These are phyloP conservation scores for Trachelus iudaicus DNA, from an alignment of 2,888 invertebrate genomes.

Conservation along the genomic window DNA sequence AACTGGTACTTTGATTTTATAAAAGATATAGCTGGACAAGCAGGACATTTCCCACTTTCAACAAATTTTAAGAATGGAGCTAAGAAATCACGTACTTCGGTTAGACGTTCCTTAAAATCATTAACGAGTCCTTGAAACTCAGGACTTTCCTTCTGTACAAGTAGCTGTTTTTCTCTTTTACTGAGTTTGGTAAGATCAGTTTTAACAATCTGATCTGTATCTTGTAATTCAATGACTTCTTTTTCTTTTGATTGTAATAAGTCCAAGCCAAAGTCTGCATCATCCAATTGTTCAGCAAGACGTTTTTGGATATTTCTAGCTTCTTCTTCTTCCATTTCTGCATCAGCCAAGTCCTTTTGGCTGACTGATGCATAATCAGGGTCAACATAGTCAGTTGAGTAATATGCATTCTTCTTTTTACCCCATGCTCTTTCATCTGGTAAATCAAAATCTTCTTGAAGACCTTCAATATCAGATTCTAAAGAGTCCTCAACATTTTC, in stretches of 20 bases:
- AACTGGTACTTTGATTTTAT: conserved; percentile 77
- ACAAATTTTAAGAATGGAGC: conserved; percentile 76
- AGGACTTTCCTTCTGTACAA: conserved; percentile 87
- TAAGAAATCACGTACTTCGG: conserved; percentile 74
- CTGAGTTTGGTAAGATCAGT: conserved; percentile 82
- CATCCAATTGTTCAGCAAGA: conserved; percentile 80
- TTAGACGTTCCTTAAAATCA: conserved; percentile 78
- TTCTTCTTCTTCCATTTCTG: conserved; percentile 85
- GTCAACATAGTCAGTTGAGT: conserved; percentile 90
- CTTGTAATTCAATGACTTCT: conserved; percentile 48
- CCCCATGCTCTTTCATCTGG: conserved; percentile 92
- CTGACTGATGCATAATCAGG: conserved; percentile 77
- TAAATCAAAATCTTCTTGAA: conserved; percentile 74
- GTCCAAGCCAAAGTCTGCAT: conserved; percentile 79
- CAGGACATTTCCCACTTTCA: conserved; percentile 72
- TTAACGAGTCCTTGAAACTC: conserved; percentile 83
- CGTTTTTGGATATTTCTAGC: conserved; percentile 83
- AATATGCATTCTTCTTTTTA: conserved; percentile 80
- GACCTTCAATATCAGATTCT: conserved; percentile 79
- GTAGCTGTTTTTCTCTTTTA: conserved; percentile 78
- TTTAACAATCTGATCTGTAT: conserved; percentile 73
- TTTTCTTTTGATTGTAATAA: conserved; percentile 55
- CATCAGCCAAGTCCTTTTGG: conserved; percentile 78
- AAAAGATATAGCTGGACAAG: conserved; percentile 76
- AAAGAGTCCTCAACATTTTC: conserved; percentile 70